Evolutionary conservation across 2,888 invertebrate species (phyloP).

Genomic region (Vesta saturnalis): DNA sequence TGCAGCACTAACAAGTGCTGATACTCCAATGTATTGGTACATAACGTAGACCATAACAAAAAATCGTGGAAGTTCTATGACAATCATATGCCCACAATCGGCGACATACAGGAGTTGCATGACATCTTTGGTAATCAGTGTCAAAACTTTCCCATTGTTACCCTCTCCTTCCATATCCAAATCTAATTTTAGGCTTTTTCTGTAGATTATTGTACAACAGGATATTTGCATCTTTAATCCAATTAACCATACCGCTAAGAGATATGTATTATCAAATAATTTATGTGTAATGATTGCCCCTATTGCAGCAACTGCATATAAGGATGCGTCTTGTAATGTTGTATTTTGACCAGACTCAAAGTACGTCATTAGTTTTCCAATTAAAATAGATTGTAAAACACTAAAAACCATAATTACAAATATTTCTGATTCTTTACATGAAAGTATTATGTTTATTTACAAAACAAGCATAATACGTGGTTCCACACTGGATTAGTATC

Average conservation of each 20-base stretch:
- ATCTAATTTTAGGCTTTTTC: conserved; percentile 71
- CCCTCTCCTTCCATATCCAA: conserved; percentile 85
- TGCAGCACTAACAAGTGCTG: conserved; percentile 64
- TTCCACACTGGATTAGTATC: too few species aligned
- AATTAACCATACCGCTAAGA: conserved; percentile 10
- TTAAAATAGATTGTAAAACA: conserved; percentile 70
- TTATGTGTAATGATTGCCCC: conserved; percentile 49
- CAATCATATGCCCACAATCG: conserved; percentile 69
- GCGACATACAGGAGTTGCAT: conserved; percentile 82
- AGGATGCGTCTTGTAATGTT: conserved; percentile 68
- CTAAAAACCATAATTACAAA: too few species aligned
- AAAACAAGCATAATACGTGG: too few species aligned
- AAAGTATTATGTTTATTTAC: background rate
- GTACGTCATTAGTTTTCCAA: conserved; percentile 73
- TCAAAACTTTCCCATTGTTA: conserved; percentile 68
- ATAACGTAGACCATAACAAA: conserved; percentile 75
- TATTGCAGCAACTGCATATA: conserved; percentile 74
- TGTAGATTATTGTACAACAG: conserved; percentile 16
- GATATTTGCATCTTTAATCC: conserved; percentile 13
- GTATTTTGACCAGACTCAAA: conserved; percentile 67
- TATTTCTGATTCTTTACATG: too few species aligned
- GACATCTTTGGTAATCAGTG: conserved; percentile 81
- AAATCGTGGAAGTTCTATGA: background rate
- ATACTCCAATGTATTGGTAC: conserved; percentile 65
- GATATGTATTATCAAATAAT: background rate